phyloP scores from a whole-genome alignment of 2,113 vertebrate species.

The Tenebrosternarchus preto region DNA sequence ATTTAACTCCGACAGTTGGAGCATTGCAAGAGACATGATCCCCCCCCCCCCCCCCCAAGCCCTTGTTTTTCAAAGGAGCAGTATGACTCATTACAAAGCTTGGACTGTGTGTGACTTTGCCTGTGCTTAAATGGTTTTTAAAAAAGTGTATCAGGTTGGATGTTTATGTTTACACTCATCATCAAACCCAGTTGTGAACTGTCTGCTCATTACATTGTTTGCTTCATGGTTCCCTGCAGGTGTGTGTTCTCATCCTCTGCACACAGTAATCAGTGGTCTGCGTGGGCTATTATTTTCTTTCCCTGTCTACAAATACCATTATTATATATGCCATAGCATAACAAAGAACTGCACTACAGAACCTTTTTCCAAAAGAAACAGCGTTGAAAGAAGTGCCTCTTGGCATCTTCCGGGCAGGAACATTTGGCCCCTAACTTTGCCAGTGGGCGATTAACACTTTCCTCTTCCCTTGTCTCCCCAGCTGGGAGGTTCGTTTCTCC shows the following conservation, averaged over 20 bases:
- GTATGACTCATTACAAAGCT: constrained; percentile 35
- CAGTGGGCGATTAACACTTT: not conserved
- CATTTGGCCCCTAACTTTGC: not conserved
- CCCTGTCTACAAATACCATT: not conserved
- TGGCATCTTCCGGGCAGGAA: not conserved
- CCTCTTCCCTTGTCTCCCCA: constrained; percentile 57
- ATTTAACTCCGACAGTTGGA: constrained; percentile 54
- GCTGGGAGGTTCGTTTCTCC: constrained; percentile 90
- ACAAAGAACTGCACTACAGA: not conserved
- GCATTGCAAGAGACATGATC: constrained; percentile 47
- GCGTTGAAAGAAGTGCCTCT: not conserved
- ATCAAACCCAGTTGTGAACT: not conserved
- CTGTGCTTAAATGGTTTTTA: no score
- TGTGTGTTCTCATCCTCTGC: not conserved
- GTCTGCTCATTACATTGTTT: not conserved
- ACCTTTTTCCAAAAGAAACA: not conserved
- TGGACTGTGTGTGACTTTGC: constrained; percentile 14
- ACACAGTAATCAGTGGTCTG: not conserved
- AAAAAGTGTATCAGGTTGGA: no score
- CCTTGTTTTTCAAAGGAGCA: constrained; percentile 27
- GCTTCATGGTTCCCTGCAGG: not conserved
- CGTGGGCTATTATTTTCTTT: no score
- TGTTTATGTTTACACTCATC: no score
- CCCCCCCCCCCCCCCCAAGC: constrained; percentile 8
- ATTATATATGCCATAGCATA: not conserved